Base-by-base conservation (phyloP, 2,888 invertebrate species). In the Macrostomum cliftonense region DNA sequence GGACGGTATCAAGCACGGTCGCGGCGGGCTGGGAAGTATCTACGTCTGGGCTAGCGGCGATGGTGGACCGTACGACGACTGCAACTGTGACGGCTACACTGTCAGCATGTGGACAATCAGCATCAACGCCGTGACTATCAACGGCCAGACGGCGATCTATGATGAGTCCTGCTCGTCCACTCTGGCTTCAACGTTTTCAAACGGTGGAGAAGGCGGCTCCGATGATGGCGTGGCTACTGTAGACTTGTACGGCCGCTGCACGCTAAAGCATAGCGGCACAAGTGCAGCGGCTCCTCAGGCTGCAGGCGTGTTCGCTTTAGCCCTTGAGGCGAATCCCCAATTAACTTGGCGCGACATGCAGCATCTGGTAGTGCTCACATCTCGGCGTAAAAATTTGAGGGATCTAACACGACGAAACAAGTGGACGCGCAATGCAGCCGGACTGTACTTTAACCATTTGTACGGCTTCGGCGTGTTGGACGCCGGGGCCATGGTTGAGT, bases 41-140 rank as follows among this genome's bases (percentile, higher is more conserved):
- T 71, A 64, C 57, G 69, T 71, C 39, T 67, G 71, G 52, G 71
- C 71, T 38, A 69, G 70, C 55, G 71, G 71, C 21, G 71, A 71
- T 52, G 71, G 71, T 28, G 71, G 71, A 12, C 54, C 53, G 17
- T 55, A 57, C 13, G 71, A 71, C 56, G 68, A 71, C 57, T 71
- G 71, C 57, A 71, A 71, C 56, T 71, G 62, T 59, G 71, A 71
- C 56, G 71, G 71, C 13, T 71, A 71, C 56, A 95, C 97, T 0
- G 97, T 95, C 37, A 87, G 86, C 62, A 97, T 97, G 97, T 97
- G 97, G 97, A 97, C 97, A 16, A 83, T 97, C 49, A 93, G 91
- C 61, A 97, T 97, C 68, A 97, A 97, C 74, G 93, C 93, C 56
- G 97, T 95, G 53, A 97, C 97, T 63, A 97, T 97, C 72, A 93